phyloP scores from a whole-genome alignment of 1,140 invertebrate species.

The Schlechtendalia chinensis region DNA sequence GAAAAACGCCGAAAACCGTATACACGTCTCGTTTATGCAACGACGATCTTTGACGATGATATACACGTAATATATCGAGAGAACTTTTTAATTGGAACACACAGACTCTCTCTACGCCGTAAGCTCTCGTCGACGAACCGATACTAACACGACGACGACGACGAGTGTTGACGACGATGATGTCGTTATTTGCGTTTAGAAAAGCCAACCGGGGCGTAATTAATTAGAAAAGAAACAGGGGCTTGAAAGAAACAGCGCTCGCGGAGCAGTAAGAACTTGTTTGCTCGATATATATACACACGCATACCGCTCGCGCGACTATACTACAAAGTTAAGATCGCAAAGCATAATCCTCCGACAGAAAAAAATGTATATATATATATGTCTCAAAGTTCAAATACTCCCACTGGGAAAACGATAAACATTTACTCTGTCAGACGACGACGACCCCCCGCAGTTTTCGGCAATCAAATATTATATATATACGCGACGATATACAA shows the following conservation, averaged over 20 bases:
- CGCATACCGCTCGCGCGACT: not conserved
- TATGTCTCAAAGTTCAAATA: conserved; percentile 4
- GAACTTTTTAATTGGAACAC: conserved; percentile 46
- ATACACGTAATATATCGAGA: not conserved
- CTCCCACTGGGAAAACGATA: not conserved
- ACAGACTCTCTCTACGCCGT: not conserved
- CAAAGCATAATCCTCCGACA: not conserved
- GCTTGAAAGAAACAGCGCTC: conserved; percentile 35
- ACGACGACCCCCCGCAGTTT: not conserved
- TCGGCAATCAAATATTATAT: not conserved
- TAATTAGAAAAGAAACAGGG: conserved; percentile 20
- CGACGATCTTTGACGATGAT: conserved; percentile 5
- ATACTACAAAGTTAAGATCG: conserved; percentile 2
- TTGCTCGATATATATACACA: conserved; percentile 6
- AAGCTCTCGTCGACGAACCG: not conserved
- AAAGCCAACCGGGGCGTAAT: conserved; percentile 35
- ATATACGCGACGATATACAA: too few relatives aligned
- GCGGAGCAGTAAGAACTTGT: conserved; percentile 42
- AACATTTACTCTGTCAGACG: conserved; percentile 18
- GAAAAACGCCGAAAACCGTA: conserved; percentile 6
- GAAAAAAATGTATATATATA: not conserved
- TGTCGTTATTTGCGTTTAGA: conserved; percentile 37
- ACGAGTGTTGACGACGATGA: not conserved
- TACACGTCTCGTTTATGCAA: not conserved
- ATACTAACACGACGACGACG: not conserved